Conservation (phyloP, 1,140 invertebrate species). For the Bombus soroeensis region DNA sequence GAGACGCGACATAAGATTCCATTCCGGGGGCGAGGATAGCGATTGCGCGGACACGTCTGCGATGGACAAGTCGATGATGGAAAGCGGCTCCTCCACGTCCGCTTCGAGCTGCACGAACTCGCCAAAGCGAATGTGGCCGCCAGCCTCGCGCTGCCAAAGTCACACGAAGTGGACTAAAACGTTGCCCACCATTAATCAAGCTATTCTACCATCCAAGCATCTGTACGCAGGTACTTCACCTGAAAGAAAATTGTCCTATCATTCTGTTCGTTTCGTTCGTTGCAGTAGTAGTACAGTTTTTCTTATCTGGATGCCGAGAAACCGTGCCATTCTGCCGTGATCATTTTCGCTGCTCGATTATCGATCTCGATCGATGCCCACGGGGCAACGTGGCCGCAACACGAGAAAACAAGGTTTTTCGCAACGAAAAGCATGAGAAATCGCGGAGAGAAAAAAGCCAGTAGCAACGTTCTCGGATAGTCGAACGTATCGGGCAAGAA, state of each 20-base stretch:
- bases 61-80: constrained; percentile 84
- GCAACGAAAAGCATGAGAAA: background rate
- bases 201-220: constrained; percentile 76
- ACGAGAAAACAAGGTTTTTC: background rate
- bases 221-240: constrained; percentile 76
- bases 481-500: background rate
- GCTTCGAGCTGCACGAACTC: constrained; percentile 87
- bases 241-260: constrained; percentile 16
- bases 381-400: background rate
- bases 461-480: background rate
- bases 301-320: background rate
- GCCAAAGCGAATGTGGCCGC: constrained; percentile 85
- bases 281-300: background rate
- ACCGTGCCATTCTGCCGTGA: background rate
- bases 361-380: background rate
- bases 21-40: constrained; percentile 78
- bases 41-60: constrained; percentile 74
- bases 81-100: constrained; percentile 86
- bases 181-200: constrained; percentile 78
- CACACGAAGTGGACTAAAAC: constrained; percentile 79
- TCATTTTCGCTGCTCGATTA: constrained; percentile 26
- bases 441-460: background rate
- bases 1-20: constrained; percentile 68
- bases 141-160: constrained; percentile 78
- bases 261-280: constrained; percentile 9